phyloP scores from a whole-genome alignment of 2,113 vertebrate genomes.

The Catagonus wagneri region DNA sequence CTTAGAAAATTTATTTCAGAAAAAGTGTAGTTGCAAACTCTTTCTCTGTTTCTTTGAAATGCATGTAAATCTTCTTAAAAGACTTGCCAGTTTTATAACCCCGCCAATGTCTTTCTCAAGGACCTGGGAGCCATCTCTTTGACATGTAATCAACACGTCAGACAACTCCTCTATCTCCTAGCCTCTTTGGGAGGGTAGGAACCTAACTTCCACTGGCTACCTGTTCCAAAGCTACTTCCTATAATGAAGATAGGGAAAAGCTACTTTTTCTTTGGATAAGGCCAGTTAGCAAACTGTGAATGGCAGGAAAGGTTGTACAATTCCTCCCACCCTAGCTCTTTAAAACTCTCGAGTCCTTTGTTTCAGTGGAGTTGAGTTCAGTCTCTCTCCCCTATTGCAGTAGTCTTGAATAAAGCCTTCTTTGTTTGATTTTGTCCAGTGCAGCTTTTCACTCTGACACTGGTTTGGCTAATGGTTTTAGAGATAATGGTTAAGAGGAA shows the following conservation, averaged over 20 bases:
- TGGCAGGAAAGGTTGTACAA: neutral
- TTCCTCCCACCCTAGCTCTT: neutral
- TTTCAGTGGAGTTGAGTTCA: neutral
- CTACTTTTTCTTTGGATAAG: neutral
- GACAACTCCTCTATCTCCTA: neutral
- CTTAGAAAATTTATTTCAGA: neutral
- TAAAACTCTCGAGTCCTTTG: neutral
- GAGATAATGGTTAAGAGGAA: neutral
- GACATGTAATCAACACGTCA: neutral
- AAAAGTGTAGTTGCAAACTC: neutral
- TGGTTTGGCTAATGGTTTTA: neutral
- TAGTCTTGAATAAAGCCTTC: neutral
- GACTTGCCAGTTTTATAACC: neutral
- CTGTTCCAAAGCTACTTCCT: neutral
- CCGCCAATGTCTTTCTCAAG: neutral
- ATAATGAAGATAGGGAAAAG: neutral
- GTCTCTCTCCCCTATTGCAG: neutral
- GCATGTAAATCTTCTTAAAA: neutral
- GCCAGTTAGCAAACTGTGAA: neutral
- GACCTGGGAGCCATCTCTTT: neutral
- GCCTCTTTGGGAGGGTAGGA: neutral
- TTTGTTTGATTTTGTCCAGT: neutral
- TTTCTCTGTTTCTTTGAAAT: neutral
- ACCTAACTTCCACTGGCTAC: neutral
- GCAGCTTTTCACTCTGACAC: neutral